Conservation (phyloP, 2,888 invertebrate species). For the Apodemia hepburni region DNA sequence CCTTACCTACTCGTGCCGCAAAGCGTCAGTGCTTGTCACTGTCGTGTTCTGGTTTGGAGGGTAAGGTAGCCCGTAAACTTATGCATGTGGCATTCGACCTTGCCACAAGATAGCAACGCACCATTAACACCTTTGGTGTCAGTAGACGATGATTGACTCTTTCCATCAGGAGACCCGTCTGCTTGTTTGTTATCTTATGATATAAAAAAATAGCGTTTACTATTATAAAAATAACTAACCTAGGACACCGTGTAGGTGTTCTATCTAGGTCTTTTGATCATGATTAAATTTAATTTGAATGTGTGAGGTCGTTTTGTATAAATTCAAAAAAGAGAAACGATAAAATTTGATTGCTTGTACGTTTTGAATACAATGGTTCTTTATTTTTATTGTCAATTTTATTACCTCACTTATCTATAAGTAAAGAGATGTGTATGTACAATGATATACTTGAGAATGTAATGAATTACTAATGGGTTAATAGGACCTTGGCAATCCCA, state of each 20-base stretch:
- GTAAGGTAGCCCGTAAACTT: no score
- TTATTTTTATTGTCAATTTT: constrained; percentile 41
- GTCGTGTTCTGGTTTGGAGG: no score
- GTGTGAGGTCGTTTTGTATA: background rate
- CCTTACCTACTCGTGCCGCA: no score
- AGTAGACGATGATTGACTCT: no score
- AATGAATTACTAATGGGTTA: background rate
- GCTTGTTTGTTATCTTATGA: no score
- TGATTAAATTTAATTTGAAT: background rate
- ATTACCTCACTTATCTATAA: constrained; percentile 17
- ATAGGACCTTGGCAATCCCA: background rate
- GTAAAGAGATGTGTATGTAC: background rate
- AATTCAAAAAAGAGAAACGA: constrained; percentile 27
- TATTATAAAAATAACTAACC: background rate
- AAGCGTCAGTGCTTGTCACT: no score
- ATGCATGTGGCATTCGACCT: no score
- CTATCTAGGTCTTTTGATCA: background rate
- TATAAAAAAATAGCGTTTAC: no score
- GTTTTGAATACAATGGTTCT: constrained; percentile 72
- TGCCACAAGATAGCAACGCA: no score
- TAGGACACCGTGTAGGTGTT: background rate
- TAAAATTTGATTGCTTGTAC: constrained; percentile 55
- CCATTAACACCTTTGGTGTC: no score
- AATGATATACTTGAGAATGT: background rate
- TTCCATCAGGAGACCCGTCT: no score